Percentiles rank a stretch among this genome's conserved stretches.
Evolutionary conservation across 2,888 invertebrate genomes (phyloP).

Genomic region (Antheraea assamensis): DNA sequence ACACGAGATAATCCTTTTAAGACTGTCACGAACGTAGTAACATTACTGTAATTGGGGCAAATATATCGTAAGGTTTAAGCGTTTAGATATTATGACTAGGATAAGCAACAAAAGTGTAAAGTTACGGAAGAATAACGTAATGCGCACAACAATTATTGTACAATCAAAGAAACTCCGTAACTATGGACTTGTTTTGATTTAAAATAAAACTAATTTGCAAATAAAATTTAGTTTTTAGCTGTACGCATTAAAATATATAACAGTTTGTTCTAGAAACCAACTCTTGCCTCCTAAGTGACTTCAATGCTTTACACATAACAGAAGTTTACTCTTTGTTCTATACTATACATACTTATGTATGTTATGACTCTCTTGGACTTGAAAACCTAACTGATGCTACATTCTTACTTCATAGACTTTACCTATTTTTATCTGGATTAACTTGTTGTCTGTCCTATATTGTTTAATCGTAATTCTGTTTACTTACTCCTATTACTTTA

Average conservation of each 20-base stretch:
- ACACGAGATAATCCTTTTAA: constrained; percentile 25
- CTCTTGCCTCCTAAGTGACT: background rate
- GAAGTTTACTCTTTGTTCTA: background rate
- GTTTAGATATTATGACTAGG: background rate
- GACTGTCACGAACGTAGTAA: constrained; percentile 18
- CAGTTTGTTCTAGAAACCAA: background rate
- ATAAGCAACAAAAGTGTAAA: background rate
- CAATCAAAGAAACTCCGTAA: no score
- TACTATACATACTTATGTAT: no score
- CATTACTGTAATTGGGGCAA: constrained; percentile 24
- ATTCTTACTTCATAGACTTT: no score
- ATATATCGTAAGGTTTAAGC: constrained; percentile 22
- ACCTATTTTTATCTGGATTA: no score
- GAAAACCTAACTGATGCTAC: no score
- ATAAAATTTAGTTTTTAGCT: background rate
- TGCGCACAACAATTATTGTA: no score
- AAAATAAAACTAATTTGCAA: background rate
- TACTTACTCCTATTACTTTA: no score
- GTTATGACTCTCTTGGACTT: no score
- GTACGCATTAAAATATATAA: background rate
- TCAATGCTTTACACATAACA: background rate
- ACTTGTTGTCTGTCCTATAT: no score
- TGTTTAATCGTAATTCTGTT: no score
- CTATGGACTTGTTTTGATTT: background rate
- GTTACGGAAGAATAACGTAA: background rate